Evolutionary conservation across 2,113 vertebrate genomes (phyloP), one percentile per base, ranked within the genome.

Genomic region (Rhabdornis inornatus): DNA sequence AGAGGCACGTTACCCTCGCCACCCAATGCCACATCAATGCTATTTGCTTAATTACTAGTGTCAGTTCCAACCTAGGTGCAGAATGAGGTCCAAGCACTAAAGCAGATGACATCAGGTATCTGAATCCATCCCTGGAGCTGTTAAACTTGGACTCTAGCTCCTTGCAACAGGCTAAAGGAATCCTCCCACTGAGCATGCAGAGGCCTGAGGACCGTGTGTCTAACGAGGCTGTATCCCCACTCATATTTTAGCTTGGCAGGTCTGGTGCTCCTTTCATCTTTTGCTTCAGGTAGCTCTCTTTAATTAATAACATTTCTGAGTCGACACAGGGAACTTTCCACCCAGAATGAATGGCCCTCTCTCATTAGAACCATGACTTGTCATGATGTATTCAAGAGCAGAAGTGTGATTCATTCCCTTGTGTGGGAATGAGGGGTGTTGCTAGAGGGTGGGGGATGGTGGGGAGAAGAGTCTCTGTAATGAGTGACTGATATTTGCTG

Each of bases 271-370:
- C 96, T 92, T 97, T 96, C 96, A 98, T 97, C 91, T 97, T 95
- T 96, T 97, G 97, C 97, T 98, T 98, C 97, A 98, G 97, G 97
- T 98, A 98, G 96, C 96, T 98, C 96, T 97, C 98, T 98, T 98
- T 98, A 98, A 98, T 98, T 98, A 98, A 98, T 97, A 97, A 96
- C 97, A 97, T 98, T 96, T 96, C 97, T 97, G 88, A 93, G 97
- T 91, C 96, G 96, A 97, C 97, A 97, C 97, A 97, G 97, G 96
- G 97, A 98, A 97, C 97, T 97, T 98, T 97, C 95, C 97, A 98
- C 94, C 95, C 95, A 98, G 98, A 98, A 98, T 97, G 97, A 98
- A 98, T 98, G 97, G 97, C 97, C 96, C 94, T 97, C 97, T 98
- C 98, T 98, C 98, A 98, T 98, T 98, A 98, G 97, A 98, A 95